Percentiles rank a stretch among this genome's conserved stretches.
phyloP scores from a whole-genome alignment of 2,113 vertebrate genomes.

The Ranitomeya variabilis region DNA sequence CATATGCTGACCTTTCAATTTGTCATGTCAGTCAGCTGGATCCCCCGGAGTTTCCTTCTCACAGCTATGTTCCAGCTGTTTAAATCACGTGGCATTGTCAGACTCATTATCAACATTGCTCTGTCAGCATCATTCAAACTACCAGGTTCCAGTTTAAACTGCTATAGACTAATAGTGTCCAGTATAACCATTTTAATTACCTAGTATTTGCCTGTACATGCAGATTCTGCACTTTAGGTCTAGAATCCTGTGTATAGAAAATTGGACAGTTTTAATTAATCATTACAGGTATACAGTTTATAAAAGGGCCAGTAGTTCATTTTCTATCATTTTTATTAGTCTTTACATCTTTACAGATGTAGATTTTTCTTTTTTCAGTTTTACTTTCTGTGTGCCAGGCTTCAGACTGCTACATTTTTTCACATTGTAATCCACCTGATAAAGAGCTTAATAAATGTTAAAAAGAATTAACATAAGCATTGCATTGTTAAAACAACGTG shows the following conservation, averaged over 20 bases:
- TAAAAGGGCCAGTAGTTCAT: neutral
- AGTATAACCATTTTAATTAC: neutral
- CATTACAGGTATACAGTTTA: neutral
- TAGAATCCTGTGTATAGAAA: neutral
- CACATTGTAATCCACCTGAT: neutral
- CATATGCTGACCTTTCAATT: conserved; percentile 25
- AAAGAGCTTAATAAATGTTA: too few relatives aligned
- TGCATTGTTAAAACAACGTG: too few relatives aligned
- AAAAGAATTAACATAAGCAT: too few relatives aligned
- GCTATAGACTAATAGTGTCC: conserved; percentile 10
- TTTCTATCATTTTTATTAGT: neutral
- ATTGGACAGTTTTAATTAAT: neutral
- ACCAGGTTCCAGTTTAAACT: conserved; percentile 30
- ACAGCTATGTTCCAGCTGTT: conserved; percentile 34
- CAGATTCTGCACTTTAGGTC: neutral
- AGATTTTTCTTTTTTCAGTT: neutral
- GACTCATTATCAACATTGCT: conserved; percentile 29
- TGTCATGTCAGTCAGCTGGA: conserved; percentile 41
- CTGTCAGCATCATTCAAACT: conserved; percentile 35
- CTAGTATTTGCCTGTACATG: neutral
- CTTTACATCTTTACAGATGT: neutral
- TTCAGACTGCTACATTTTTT: neutral
- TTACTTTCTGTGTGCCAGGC: too few relatives aligned
- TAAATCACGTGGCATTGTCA: conserved; percentile 32
- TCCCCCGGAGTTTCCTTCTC: conserved; percentile 33